Base-by-base conservation (phyloP, 1,140 invertebrate genomes). In the Leguminivora glycinivorella region DNA sequence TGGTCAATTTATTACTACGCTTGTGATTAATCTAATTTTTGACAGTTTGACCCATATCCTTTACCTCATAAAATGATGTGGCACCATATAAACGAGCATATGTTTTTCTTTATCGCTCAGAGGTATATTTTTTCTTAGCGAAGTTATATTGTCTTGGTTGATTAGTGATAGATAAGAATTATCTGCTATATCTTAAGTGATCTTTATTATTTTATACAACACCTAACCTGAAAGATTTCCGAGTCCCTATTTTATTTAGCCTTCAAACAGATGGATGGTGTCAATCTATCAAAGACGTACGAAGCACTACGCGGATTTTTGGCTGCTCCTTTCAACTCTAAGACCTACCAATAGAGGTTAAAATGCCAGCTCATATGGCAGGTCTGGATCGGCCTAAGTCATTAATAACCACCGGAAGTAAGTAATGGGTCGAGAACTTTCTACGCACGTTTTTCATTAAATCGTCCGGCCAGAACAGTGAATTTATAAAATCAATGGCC, bases 391-490 rank as follows among this genome's bases (percentile, higher is more conserved):
- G 58, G 58, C 26, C n/a, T 63, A 12, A 29, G 75, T 75, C 80
- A 80, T 82, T 80, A 74, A 80, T 82, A 78, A 80, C 76, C 63
- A 38, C 31, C 14, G 66, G 34, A 67, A 67, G 43, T 67, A 78
- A 78, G 75, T 82, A 78, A 82, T 82, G 76, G 73, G 67, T 31
- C 76, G 67, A 72, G 75, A 75, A 78, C 74, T 80, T 82, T 80
- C 80, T 80, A 77, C 78, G 78, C 80, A 82, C 78, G 80, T 82
- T 82, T 82, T 78, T 80, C 78, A 82, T 82, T 82, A 80, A 80
- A 78, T 73, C 60, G 70, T 71, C 72, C 70, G 60, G 67, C 70
- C 47, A 68, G 73, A 52, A 67, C 60, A 70, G 69, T 66, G 72
- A 78, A 79, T 77, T 79, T 79, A 74, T 72, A 75, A 70, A 81